Evolutionary conservation across 2,888 invertebrate species (phyloP).

Genomic region (Eudasyphora cyanicolor): DNA sequence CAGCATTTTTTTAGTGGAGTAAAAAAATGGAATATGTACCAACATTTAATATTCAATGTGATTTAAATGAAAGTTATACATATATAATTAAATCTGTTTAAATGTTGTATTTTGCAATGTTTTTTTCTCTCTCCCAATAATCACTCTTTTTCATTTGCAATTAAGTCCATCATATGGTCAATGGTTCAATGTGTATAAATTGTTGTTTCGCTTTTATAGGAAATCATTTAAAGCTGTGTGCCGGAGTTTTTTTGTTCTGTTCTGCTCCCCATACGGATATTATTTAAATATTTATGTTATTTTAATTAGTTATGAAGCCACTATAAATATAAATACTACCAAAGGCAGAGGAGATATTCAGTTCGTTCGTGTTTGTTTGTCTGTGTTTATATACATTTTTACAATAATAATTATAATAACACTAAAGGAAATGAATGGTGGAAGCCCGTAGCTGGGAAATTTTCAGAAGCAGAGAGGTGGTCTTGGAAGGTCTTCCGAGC

Average conservation of each 20-base stretch:
- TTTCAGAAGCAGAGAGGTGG: neutral
- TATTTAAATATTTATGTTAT: slow-evolving; percentile 63
- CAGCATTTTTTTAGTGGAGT: neutral
- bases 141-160: neutral
- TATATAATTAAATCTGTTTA: slow-evolving; percentile 23
- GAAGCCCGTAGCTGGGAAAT: no score
- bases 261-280: neutral
- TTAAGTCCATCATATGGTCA: neutral
- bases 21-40: neutral
- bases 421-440: slow-evolving; percentile 1
- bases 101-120: neutral
- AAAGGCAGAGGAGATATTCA: neutral
- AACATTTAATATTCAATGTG: slow-evolving; percentile 18
- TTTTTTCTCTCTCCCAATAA: neutral
- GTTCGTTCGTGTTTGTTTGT: neutral
- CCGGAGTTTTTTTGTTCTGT: neutral
- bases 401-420: slow-evolving; percentile 21
- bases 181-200: neutral
- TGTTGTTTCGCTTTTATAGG: neutral
- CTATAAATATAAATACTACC: slow-evolving; percentile 39
- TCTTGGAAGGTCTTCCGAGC: neutral
- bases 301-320: slow-evolving; percentile 61
- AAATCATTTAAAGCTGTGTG: slow-evolving; percentile 23
- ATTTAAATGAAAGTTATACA: slow-evolving; percentile 35
- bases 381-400: neutral